These are phyloP conservation scores for Macrobrachium nipponense DNA, from an alignment of 1,140 invertebrate species.

Conservation along the genomic window DNA sequence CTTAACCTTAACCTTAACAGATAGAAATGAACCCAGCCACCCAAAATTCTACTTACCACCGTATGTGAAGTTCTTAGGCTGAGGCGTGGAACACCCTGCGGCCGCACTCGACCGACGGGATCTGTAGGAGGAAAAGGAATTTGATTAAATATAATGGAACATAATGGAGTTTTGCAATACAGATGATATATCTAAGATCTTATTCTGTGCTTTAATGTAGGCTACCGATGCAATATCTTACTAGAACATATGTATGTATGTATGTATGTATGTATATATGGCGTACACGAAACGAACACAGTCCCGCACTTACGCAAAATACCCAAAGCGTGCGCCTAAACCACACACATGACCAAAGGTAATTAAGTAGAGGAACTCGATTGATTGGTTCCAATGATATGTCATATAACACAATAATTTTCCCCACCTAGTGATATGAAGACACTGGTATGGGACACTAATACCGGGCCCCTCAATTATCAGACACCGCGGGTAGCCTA, in stretches of 20 bases:
- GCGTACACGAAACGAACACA: too few species aligned
- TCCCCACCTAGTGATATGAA: too few species aligned
- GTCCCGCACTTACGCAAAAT: too few species aligned
- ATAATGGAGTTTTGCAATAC: neutral
- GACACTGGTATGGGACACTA: too few species aligned
- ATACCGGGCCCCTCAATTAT: too few species aligned
- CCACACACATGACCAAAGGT: too few species aligned
- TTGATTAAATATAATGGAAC: neutral
- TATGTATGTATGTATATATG: conserved; percentile 5
- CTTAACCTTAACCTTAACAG: too few species aligned
- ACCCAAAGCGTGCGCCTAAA: too few species aligned
- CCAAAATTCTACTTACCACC: conserved; percentile 74
- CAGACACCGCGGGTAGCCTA: too few species aligned
- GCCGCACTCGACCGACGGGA: conserved; percentile 81
- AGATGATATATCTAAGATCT: neutral
- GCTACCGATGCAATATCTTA: neutral
- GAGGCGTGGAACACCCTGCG: conserved; percentile 76
- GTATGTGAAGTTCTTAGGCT: conserved; percentile 78
- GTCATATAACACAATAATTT: too few species aligned
- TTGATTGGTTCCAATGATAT: too few species aligned
- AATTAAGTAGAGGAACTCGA: too few species aligned
- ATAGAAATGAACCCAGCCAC: neutral
- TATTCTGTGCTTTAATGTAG: neutral
- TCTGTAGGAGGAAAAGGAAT: conserved; percentile 69
- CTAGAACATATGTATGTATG: conserved; percentile 53